Base-by-base conservation (phyloP, 2,888 invertebrate species). In the Drosophila peninsularis region DNA sequence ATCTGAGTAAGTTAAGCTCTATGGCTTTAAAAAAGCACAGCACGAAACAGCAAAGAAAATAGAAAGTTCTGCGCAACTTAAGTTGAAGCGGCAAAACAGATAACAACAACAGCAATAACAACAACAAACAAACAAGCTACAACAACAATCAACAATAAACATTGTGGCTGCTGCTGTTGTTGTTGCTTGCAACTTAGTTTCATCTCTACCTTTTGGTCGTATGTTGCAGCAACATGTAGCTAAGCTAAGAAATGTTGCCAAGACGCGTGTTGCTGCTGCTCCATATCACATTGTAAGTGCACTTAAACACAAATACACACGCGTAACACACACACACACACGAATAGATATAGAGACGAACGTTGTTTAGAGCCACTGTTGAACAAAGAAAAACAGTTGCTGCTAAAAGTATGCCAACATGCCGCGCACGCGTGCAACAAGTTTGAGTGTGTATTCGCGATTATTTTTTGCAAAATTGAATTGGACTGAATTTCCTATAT, bases 1-100 rank as follows among this genome's bases (percentile, higher is more conserved):
- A 37, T 37, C 19, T 52, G 45, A 19, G 19, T 27, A 66, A 34
- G 19, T 13, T 32, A 7, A 41, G 42, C 39, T 72, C 44, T 39
- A 67, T 17, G 32, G 42, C 53, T 34, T 32, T 37, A 68, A 53
- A 78, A 73, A 78, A 74, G 41, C 75, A 75, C 70, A 58, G 47
- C 78, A 78, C 77, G 73, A 83, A 88, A 77, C 78, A 76, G 78
- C 82, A 88, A 91, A 89, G 89, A 91, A 90, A 90, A 91, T 90
- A 90, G 90, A 90, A 90, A 91, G 90, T 91, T 90, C 90, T 90
- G 79, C 72, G 71, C 54, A 72, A 24, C 42, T 44, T 44, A 19
- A 41, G 19, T n/a, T 66, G 63, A 50, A n/a, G n/a, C 61, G 61
- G 61, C 63, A 62, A 63, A 54, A 49, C 42, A 49, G 34, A 76